Base-by-base conservation (phyloP, 2,888 invertebrate species). In the Eupithecia exiguata region DNA sequence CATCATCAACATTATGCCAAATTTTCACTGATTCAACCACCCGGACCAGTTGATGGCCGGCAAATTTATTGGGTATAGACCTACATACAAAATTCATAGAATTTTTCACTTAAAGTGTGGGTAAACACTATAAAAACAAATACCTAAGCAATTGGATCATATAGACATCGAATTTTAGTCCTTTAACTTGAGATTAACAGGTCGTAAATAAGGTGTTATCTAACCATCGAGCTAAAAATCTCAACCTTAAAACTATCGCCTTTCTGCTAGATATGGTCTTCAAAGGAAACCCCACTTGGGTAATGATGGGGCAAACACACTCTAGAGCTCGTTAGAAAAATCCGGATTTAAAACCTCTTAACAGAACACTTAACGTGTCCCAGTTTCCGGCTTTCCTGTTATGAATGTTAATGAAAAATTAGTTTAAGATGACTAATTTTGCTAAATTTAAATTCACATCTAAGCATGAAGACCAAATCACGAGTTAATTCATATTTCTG, bases 301-400 rank as follows among this genome's bases (percentile, higher is more conserved):
- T 58, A 69, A 69, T 53, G 58, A 69, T 53, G 58, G 69, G 12
- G 49, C 62, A 36, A 65, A 69, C 49, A 69, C 65, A 46, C n/a
- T 46, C 46, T 69, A 16, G 30, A 25, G 38, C 58, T 53, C 63
- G 36, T 38, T 36, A 38, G 62, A 35, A 71, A 73, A 73, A 62
- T 70, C 30, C 62, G 67, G 67, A 67, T 70, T 73, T 65, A 69
- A 67, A 68, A 62, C 70, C 70, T 70, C 66, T 67, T 61, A 38
- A 63, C 65, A 9, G 68, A 72, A 40, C 69, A 72, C 72, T 68
- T 62, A 62, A 38, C 62, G 36, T 68, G 38, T 46, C 49, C 68
- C 36, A 38, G 61, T 58, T 71, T 68, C n/a, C 35, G 6, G 62
- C 62, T 62, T 18, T 62, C 62, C 30, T 62, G 30, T 7, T 18